Conservation (phyloP, 2,113 vertebrate species). For the Lathamus discolor region DNA sequence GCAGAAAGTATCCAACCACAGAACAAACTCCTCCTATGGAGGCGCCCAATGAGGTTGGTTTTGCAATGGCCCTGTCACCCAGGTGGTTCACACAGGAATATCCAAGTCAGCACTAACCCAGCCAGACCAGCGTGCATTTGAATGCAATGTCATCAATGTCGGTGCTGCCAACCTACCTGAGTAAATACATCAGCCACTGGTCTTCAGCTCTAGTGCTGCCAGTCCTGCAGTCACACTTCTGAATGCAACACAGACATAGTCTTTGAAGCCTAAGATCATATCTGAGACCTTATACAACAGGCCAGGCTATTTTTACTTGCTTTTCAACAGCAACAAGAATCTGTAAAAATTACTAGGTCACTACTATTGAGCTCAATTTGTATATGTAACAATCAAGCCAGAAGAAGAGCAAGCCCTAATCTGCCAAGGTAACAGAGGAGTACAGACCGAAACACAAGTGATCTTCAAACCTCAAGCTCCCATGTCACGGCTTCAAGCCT, state of each 20-base stretch:
- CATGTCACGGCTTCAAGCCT: neutral
- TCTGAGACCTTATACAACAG: neutral
- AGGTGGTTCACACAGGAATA: neutral
- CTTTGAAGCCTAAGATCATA: neutral
- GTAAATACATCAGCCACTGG: fast-evolving
- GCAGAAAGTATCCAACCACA: neutral
- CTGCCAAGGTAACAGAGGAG: neutral
- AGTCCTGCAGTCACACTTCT: neutral
- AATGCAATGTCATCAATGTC: neutral
- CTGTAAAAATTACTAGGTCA: neutral
- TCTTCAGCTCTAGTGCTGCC: neutral
- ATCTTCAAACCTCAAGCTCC: neutral
- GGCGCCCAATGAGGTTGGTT: neutral
- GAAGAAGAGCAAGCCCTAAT: fast-evolving
- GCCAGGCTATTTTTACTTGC: neutral
- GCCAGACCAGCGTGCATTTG: neutral
- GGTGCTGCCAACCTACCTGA: neutral
- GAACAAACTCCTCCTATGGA: neutral
- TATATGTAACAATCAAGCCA: neutral
- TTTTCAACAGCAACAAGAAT: neutral
- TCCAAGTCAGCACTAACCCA: neutral
- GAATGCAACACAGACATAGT: neutral
- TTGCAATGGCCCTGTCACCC: neutral
- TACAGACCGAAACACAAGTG: neutral
- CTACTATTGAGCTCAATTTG: neutral